Base-by-base conservation (phyloP, 2,888 invertebrate species). In the Drosophila longiperda region DNA sequence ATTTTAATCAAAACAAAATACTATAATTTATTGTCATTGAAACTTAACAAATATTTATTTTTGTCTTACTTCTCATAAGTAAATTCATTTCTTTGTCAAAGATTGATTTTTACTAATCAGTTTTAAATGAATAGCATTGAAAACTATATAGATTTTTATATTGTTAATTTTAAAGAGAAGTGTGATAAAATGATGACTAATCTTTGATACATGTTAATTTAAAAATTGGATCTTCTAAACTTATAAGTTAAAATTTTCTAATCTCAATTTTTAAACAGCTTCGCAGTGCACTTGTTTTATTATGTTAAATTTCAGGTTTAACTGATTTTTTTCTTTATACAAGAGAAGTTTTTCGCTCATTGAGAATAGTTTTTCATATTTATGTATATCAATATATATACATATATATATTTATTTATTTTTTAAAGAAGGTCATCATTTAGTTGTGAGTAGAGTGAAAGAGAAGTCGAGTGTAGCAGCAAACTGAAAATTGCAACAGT, bases 401-500 rank as follows among this genome's bases (percentile, higher is more conserved):
- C 23, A 23, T 23, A 67, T 50, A n/a, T 52, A 52, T 57, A 58
- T 52, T 36, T 42, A 60, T 60, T 65, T 50, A 49, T 54, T 70
- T 65, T 60, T 29, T 65, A 52, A 73, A 75, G 89, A 87, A 87
- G 87, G 87, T 90, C 87, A 90, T 65, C 17, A 62, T 49, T 60
- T 64, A 48, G 66, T 55, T 54, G 60, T 64, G 66, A 50, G 60
- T 38, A 48, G 66, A 52, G 58, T 62, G 1, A 20, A 3, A 20
- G 26, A 29, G 26, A 34, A 23, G 36, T 34, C 6, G 52, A 53
- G 62, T 57, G 38, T 62, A 49, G 72, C 64, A 59, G 62, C 58
- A 48, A 75, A 62, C 70, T 73, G 61, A 54, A 78, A 83, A 82
- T 84, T 85, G 76, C 83, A 71, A 75, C 73, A 83, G 66, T 60